Evolutionary conservation across 2,888 invertebrate species (phyloP).

Genomic region (Rhimphoctona megacephalus): DNA sequence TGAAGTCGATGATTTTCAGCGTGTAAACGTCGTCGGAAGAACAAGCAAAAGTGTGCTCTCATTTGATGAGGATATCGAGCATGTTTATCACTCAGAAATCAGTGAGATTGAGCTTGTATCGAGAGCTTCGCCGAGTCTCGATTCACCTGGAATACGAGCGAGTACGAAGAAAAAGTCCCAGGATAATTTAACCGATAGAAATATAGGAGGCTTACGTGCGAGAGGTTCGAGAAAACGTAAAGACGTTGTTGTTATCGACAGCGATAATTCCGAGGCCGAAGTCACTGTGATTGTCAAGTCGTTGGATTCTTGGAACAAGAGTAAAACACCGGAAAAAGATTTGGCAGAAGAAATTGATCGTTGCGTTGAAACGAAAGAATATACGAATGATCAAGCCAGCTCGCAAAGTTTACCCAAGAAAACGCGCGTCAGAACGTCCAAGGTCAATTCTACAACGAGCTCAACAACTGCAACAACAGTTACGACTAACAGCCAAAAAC

Average conservation of each 20-base stretch:
- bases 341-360: constrained; percentile 71
- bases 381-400: constrained; percentile 36
- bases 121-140: not conserved
- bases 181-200: constrained; percentile 43
- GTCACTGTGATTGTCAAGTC: constrained; percentile 76
- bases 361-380: constrained; percentile 66
- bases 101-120: constrained; percentile 53
- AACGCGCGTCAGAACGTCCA: constrained; percentile 66
- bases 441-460: constrained; percentile 26
- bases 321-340: constrained; percentile 71
- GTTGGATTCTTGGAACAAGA: constrained; percentile 70
- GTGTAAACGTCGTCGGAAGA: not conserved
- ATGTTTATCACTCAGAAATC: constrained; percentile 78
- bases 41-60: constrained; percentile 68
- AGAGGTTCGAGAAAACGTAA: constrained; percentile 73
- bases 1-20: constrained; percentile 51
- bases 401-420: constrained; percentile 71
- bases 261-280: constrained; percentile 71
- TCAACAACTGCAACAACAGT: constrained; percentile 64
- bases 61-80: constrained; percentile 82
- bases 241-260: constrained; percentile 77
- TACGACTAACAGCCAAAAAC: constrained; percentile 50
- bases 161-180: constrained; percentile 50
- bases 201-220: constrained; percentile 17
- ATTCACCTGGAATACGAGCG: not conserved